A percentile compares a stretch with the other conserved stretches of the same genome.
Evolutionary conservation across 2,888 invertebrate species (phyloP).

Genomic region (Limenitis arthemis): DNA sequence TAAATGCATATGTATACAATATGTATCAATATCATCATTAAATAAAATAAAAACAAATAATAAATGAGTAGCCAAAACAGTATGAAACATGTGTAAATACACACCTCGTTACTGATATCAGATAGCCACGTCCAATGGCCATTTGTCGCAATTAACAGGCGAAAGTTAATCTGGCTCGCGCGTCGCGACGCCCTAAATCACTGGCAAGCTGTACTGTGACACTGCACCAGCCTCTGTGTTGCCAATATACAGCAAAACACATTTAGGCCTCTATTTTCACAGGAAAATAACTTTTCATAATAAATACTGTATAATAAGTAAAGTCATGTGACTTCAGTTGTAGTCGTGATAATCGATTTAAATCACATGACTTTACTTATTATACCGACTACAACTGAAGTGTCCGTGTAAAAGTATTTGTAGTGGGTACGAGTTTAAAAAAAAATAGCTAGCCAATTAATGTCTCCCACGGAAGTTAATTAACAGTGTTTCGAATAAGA

Average conservation of each 20-base stretch:
- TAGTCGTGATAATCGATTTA: too few relatives aligned
- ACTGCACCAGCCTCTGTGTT: constrained; percentile 19
- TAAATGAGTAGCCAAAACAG: background rate
- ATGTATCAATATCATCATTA: background rate
- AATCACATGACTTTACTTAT: too few relatives aligned
- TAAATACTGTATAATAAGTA: too few relatives aligned
- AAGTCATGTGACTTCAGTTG: too few relatives aligned
- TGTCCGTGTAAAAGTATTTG: too few relatives aligned
- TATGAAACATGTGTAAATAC: constrained; percentile 4
- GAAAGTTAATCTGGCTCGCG: constrained; percentile 52
- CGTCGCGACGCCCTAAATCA: constrained; percentile 64
- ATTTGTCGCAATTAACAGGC: constrained; percentile 62
- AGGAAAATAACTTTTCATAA: too few relatives aligned
- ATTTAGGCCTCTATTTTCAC: background rate
- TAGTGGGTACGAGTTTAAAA: too few relatives aligned
- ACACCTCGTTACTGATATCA: constrained; percentile 24
- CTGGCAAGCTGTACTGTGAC: constrained; percentile 35
- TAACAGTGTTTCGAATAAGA: too few relatives aligned
- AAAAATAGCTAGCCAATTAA: too few relatives aligned
- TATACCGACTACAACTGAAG: too few relatives aligned
- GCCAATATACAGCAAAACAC: background rate
- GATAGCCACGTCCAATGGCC: constrained; percentile 48
- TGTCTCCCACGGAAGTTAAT: too few relatives aligned
- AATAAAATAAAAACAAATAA: background rate
- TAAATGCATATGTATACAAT: too few relatives aligned